phyloP scores from a whole-genome alignment of 64 coral and sea anemone genomes.

The Montipora efflorescens region DNA sequence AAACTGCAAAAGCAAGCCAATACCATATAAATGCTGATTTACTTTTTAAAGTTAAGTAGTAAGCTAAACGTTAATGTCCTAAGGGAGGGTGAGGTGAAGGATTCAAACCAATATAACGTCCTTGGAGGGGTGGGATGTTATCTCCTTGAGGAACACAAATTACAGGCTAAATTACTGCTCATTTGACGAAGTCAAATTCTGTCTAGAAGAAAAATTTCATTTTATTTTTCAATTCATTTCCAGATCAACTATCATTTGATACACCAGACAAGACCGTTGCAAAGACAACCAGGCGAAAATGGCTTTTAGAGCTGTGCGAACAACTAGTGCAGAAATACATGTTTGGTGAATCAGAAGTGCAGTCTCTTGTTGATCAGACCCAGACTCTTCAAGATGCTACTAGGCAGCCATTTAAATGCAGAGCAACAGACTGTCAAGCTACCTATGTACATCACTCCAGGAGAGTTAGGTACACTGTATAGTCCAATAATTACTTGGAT shows the following conservation, averaged over 20 bases:
- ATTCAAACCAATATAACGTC: too few relatives aligned
- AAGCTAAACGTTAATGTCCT: neutral
- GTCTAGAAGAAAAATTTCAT: neutral
- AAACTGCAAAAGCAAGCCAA: too few relatives aligned
- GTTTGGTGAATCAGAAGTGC: neutral
- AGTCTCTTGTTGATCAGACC: conserved; percentile 16
- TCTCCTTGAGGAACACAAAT: too few relatives aligned
- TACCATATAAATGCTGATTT: too few relatives aligned
- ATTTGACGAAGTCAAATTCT: neutral
- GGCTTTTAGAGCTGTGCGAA: conserved; percentile 27
- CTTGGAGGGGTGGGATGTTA: too few relatives aligned
- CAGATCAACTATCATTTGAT: neutral
- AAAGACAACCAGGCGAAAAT: conserved; percentile 3
- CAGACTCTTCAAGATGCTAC: neutral
- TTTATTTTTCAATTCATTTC: neutral
- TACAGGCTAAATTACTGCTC: neutral
- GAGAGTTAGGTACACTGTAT: neutral
- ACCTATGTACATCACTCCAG: neutral
- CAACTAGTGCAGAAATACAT: conserved; percentile 2
- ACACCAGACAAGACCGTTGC: neutral
- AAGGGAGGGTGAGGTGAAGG: neutral
- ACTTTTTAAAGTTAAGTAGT: too few relatives aligned
- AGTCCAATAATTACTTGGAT: neutral
- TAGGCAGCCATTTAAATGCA: neutral
- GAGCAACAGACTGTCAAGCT: conserved; percentile 1